These are phyloP conservation scores for Microtus richardsoni DNA, from an alignment of 2,113 vertebrate genomes.

Conservation along the genomic window DNA sequence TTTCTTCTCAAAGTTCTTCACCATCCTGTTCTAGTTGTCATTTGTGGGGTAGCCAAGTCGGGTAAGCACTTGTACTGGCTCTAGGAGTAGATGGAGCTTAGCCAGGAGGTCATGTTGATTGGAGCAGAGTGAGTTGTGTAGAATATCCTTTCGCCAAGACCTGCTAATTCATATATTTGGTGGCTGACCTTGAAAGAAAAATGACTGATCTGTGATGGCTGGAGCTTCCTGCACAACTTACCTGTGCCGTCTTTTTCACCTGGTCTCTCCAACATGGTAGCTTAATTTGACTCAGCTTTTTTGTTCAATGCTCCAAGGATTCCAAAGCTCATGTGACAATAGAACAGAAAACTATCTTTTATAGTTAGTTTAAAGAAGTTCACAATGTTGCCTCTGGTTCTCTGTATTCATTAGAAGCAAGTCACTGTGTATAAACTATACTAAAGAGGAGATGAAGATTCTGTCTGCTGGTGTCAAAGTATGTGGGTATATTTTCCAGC, in stretches of 20 bases:
- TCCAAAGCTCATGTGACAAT: background rate
- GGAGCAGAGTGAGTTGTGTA: background rate
- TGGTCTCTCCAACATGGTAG: background rate
- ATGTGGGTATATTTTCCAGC: background rate
- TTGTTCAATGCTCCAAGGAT: background rate
- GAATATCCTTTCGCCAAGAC: background rate
- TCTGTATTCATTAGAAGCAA: background rate
- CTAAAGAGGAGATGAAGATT: background rate
- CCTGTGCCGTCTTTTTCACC: background rate
- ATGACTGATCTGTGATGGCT: background rate
- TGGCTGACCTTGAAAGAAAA: background rate
- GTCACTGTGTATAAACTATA: background rate
- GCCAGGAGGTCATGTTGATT: background rate
- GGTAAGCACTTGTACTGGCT: background rate
- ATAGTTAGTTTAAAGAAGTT: background rate
- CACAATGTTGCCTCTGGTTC: background rate
- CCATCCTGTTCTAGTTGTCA: background rate
- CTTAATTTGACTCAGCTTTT: background rate
- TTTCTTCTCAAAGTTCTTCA: background rate
- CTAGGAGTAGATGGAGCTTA: background rate
- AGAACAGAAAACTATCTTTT: background rate
- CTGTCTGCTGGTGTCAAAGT: background rate
- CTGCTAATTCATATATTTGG: background rate
- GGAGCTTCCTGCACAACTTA: background rate
- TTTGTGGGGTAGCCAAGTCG: background rate